Percentiles rank a stretch among this genome's conserved stretches.
phyloP scores from a whole-genome alignment of 2,113 vertebrate genomes.

The Menura novaehollandiae region DNA sequence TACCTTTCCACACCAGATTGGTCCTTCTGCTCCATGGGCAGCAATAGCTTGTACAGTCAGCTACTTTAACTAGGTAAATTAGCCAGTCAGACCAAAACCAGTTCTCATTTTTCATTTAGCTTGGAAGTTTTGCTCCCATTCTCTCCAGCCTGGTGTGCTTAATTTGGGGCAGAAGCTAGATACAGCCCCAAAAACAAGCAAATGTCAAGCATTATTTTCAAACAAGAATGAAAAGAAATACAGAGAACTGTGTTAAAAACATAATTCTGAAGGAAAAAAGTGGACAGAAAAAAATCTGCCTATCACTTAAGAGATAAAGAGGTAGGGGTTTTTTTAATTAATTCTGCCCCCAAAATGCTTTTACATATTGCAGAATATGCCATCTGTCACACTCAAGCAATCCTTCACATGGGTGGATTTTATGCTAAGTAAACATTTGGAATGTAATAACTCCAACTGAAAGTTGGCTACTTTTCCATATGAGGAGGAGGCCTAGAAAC shows the following conservation, averaged over 20 bases:
- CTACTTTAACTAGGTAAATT: not conserved
- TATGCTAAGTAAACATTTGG: not conserved
- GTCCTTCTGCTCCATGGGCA: not conserved
- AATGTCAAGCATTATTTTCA: not conserved
- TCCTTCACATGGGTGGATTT: not conserved
- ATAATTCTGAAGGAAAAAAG: not conserved
- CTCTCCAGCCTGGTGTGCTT: not conserved
- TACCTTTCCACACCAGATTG: not conserved
- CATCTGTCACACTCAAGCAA: not conserved
- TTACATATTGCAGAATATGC: not conserved
- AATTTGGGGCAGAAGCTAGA: not conserved
- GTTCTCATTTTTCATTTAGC: not conserved
- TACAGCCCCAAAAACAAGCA: fast-evolving
- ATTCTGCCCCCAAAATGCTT: not conserved
- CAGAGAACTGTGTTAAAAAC: not conserved
- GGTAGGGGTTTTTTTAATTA: fast-evolving
- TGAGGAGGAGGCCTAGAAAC: not conserved
- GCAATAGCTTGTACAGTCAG: not conserved
- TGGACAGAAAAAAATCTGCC: not conserved
- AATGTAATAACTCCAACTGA: not conserved
- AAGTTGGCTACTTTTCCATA: not conserved
- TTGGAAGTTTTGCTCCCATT: not conserved
- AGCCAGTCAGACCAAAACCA: not conserved
- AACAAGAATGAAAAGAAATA: not conserved
- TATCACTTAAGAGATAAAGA: not conserved